Evolutionary conservation across 2,797 vertebrate species (phyloP), one percentile per base, ranked within the genome.

Genomic region (Halcyon badia): DNA sequence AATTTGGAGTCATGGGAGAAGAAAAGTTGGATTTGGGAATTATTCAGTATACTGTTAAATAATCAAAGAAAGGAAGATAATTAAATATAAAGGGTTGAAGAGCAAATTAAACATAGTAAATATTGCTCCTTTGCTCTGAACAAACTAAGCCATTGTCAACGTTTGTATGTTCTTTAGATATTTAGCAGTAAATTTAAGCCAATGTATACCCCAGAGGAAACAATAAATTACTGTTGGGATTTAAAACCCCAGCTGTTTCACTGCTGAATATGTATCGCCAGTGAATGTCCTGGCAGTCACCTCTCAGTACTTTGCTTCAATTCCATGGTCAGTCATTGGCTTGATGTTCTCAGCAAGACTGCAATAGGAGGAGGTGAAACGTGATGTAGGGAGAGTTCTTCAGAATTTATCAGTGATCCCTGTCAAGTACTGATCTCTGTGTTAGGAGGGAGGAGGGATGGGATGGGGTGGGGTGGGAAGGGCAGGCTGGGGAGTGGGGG

Each of bases 21-120:
- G 49, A 90, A 86, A 90, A 72, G 54, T 26, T 82, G 25, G 16
- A 61, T 66, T 76, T 10, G 2, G 49, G 33, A 62, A 54, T 92
- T 91, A 83, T 61, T 83, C 46, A 41, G 14, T 28, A 22, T 52
- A 18, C 12, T 72, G 33, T 10, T 81, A 28, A 91, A 86, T 83
- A 87, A 87, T 65, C 65, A 89, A 87, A 73, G 37, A 89, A 66
- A 62, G 35, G 11, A 46, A 75, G 18, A 33, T 37, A 60, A 83
- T 71, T 75, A n/a, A 87, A 78, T 37, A 39, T 24, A 24, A 81
- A 64, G 26, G 41, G 5, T 18, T 80, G 44, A 78, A 62, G 10
- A 89, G 70, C 80, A 56, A 92, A 85, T 82, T 56, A 54, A 80
- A 54, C 12, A 25, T 20, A 8, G 20, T 89, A 91, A 89, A 92